Evolutionary conservation across 2,888 invertebrate species (phyloP), one percentile per base, ranked within the genome.

Genomic region (Leptopilina drosophilae): DNA sequence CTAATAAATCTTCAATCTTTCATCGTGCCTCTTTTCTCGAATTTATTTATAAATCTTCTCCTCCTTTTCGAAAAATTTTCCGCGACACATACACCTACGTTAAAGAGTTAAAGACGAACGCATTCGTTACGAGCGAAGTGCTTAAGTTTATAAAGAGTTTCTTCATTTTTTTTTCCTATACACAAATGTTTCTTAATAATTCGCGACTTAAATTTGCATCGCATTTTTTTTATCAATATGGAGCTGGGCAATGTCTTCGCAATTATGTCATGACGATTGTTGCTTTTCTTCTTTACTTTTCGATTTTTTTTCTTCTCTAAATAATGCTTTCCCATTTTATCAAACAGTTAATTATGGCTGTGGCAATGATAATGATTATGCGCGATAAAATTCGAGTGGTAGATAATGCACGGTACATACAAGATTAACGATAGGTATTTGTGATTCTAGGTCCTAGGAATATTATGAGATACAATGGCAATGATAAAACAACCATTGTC

Each of bases 241-340:
- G 56, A 73, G 56, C 80, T 82, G 81, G 81, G 82, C 84, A 79
- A 84, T 80, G 77, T 80, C 66, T 77, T 80, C 77, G 78, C 81
- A 76, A 78, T 78, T 49, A 78, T 82, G 76, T 78, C 78, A 56
- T 80, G 81, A 80, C 26, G 53, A 11, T 33, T 73, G 75, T 78
- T 69, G 75, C 67, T 77, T 77, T 78, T 40, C 53, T 78, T 40
- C 53, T 42, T 62, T 14, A 15, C 53, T 65, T 78, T 40, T 73
- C 33, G 33, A 33, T 69, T 20, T 77, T 75, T 75, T 76, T 66
- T 49, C 9, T 78, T 33, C 33, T 33, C 33, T 65, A 78, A 20
- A 20, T 20, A 20, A 59, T 59, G 76, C 59, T 59, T 73, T 42
- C 66, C 49, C 42, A 42, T 64, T 75, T 73, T 66, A 33, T 33